A percentile compares a stretch with the other conserved stretches of the same genome.
Conservation (phyloP, 2,797 vertebrate species). For the Ctenosaura bakeri region DNA sequence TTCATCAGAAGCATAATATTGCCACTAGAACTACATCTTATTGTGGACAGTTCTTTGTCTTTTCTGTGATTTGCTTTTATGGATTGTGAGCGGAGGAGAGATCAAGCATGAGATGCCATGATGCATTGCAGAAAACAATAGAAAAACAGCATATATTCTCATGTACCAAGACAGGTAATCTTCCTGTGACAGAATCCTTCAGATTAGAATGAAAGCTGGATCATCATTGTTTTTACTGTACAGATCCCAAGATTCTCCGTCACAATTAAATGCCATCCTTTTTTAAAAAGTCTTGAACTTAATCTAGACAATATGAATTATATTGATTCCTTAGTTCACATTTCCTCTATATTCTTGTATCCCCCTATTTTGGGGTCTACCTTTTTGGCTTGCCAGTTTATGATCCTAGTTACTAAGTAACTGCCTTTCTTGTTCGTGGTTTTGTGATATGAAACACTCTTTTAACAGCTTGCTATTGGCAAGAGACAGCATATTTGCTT, state of each 20-base stretch:
- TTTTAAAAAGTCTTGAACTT: neutral
- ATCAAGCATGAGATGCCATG: neutral
- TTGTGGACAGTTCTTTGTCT: neutral
- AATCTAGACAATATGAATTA: slow-evolving; percentile 6
- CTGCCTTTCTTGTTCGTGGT: neutral
- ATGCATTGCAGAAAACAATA: neutral
- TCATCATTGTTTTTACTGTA: neutral
- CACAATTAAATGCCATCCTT: neutral
- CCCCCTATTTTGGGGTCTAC: neutral
- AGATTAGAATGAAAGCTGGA: neutral
- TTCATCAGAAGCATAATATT: neutral
- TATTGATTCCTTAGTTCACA: neutral
- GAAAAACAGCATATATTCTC: neutral
- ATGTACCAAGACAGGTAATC: neutral
- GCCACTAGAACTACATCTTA: neutral
- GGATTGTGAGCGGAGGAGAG: neutral
- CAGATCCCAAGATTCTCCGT: neutral
- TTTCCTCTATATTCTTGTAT: neutral
- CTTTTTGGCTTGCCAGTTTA: neutral
- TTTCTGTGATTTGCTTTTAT: neutral
- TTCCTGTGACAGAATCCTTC: neutral
- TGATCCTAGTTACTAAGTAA: neutral
- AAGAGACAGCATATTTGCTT: slow-evolving; percentile 12
- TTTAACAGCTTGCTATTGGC: neutral
- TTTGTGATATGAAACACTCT: neutral